phyloP scores from a whole-genome alignment of 2,113 vertebrate genomes.

The Pteronura brasiliensis region DNA sequence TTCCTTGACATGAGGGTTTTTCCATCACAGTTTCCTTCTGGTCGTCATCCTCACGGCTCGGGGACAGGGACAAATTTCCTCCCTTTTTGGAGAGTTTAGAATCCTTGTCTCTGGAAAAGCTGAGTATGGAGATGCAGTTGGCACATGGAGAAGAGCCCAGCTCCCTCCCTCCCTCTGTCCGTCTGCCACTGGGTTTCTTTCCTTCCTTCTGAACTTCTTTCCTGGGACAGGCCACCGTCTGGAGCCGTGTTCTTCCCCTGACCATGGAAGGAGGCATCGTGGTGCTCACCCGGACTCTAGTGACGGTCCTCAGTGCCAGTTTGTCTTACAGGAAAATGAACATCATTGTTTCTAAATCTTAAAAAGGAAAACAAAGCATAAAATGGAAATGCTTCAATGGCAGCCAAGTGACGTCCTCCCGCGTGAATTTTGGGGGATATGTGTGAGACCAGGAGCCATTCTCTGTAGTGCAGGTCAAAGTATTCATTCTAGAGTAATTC shows the following conservation, averaged over 20 bases:
- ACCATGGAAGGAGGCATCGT: accelerated
- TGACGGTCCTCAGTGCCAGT: not conserved
- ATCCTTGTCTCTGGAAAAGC: not conserved
- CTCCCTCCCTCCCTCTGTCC: not conserved
- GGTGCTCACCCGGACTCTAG: not conserved
- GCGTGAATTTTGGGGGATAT: not conserved
- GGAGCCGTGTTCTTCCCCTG: no score
- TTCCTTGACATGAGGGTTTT: accelerated
- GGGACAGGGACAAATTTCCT: not conserved
- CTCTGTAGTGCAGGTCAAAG: accelerated
- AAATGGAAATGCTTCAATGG: not conserved
- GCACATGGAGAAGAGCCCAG: accelerated
- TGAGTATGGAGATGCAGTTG: accelerated
- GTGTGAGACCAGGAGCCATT: accelerated
- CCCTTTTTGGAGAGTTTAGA: not conserved
- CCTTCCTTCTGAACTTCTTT: not conserved
- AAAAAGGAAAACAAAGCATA: not conserved
- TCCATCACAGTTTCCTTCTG: accelerated
- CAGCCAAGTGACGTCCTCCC: not conserved
- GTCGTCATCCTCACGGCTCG: accelerated
- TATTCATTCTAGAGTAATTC: accelerated
- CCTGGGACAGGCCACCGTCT: accelerated
- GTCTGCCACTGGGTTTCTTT: accelerated
- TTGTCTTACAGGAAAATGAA: not conserved
- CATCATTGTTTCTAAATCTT: not conserved